Conservation (phyloP, 2,113 vertebrate species). For the Carassius auratus region DNA sequence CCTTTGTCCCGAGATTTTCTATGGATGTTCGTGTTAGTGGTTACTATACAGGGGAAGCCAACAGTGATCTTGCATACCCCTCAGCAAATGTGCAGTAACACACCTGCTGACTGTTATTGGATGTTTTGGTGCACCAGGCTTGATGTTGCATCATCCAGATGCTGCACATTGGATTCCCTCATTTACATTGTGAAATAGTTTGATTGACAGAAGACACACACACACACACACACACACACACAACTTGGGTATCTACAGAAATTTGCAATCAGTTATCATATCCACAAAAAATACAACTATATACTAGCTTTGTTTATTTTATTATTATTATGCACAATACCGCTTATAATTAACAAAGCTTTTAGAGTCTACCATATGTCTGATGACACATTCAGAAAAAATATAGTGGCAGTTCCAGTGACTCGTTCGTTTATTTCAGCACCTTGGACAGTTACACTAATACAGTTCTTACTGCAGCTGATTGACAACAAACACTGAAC, state of each 20-base stretch:
- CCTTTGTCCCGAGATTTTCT: too few relatives aligned
- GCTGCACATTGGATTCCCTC: background rate
- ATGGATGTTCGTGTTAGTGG: too few relatives aligned
- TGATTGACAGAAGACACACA: background rate
- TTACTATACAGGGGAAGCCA: too few relatives aligned
- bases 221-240: background rate
- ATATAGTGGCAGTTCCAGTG: background rate
- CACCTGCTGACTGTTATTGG: background rate
- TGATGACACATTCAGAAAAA: background rate
- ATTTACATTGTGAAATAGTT: background rate
- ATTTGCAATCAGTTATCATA: background rate
- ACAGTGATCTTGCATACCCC: too few relatives aligned
- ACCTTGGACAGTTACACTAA: constrained; percentile 13
- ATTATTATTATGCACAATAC: background rate
- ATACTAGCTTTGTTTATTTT: background rate
- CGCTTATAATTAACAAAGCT: background rate
- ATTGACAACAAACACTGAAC: background rate
- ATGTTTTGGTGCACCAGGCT: background rate
- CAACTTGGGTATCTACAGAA: background rate
- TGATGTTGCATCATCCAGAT: background rate
- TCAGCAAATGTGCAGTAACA: too few relatives aligned
- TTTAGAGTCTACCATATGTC: background rate
- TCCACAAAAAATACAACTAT: background rate
- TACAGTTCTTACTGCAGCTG: background rate
- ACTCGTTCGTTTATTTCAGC: background rate